These are phyloP conservation scores for Stichodactyla helianthus DNA, from an alignment of 64 coral and sea anemone genomes.

Conservation along the genomic window DNA sequence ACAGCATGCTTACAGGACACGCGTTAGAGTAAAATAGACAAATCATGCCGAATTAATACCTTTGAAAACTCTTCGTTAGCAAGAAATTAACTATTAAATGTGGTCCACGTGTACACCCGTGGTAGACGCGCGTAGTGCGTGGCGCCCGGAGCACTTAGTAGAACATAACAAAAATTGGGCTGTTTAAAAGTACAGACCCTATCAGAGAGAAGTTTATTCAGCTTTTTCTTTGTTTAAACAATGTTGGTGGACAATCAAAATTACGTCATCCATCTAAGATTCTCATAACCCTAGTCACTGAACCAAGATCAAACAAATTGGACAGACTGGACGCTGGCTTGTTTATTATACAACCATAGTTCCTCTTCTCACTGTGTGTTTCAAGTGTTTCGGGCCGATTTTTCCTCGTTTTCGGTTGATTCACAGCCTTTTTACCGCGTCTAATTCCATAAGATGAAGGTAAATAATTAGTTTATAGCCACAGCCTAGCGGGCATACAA, in stretches of 20 bases:
- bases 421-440: neutral
- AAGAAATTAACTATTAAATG: too few relatives aligned
- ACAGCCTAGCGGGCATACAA: too few relatives aligned
- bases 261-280: neutral
- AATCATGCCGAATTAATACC: too few relatives aligned
- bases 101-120: too few relatives aligned
- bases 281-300: neutral
- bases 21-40: too few relatives aligned
- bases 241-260: neutral
- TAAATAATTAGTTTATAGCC: neutral
- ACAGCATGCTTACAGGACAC: too few relatives aligned
- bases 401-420: neutral
- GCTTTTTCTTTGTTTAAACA: constrained; percentile 13
- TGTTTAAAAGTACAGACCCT: neutral
- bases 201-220: neutral
- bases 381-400: neutral
- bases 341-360: neutral
- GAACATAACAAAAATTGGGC: neutral
- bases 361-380: too few relatives aligned
- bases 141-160: neutral
- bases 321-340: neutral
- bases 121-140: too few relatives aligned
- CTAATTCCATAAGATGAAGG: neutral
- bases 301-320: neutral
- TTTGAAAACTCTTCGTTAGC: too few relatives aligned